Evolutionary conservation across 2,888 invertebrate species (phyloP).

Genomic region (Panopea generosa): DNA sequence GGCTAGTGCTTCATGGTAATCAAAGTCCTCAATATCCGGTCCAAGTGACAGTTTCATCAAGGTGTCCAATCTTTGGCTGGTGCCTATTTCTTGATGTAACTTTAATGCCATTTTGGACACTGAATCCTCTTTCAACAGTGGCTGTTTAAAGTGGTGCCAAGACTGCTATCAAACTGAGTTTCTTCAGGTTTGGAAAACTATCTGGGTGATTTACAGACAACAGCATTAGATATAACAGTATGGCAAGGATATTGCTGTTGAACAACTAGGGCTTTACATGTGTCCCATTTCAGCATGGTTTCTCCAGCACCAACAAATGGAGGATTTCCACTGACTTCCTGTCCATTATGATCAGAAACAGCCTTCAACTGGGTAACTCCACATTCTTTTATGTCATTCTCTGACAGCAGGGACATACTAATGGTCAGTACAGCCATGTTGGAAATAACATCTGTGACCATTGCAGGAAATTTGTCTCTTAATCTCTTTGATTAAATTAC

Average conservation of each 20-base stretch:
- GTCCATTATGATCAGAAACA: not conserved
- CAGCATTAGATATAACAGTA: not conserved
- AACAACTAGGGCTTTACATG: not conserved
- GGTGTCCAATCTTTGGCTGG: too few species aligned
- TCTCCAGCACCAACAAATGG: not conserved
- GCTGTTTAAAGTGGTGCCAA: constrained; percentile 8
- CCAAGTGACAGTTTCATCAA: constrained; percentile 1
- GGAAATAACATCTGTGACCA: not conserved
- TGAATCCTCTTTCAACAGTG: constrained; percentile 1
- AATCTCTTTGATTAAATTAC: not conserved
- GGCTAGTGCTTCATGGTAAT: too few species aligned
- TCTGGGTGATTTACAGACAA: not conserved
- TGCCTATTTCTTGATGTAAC: constrained; percentile 12
- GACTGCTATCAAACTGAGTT: constrained; percentile 5
- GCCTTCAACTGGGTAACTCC: not conserved
- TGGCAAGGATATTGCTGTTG: not conserved
- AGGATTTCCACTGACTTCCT: too few species aligned
- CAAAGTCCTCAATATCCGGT: constrained; percentile 1
- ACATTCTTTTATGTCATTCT: not conserved
- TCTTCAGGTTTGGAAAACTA: constrained; percentile 2
- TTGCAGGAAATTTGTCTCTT: not conserved
- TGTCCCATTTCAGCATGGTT: not conserved
- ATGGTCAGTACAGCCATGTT: not conserved
- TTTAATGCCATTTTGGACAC: constrained; percentile 16
- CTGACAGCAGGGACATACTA: not conserved